Evolutionary conservation across 2,113 vertebrate genomes (phyloP), one percentile per base, ranked within the genome.

Genomic region (Gymnobelideus leadbeateri): DNA sequence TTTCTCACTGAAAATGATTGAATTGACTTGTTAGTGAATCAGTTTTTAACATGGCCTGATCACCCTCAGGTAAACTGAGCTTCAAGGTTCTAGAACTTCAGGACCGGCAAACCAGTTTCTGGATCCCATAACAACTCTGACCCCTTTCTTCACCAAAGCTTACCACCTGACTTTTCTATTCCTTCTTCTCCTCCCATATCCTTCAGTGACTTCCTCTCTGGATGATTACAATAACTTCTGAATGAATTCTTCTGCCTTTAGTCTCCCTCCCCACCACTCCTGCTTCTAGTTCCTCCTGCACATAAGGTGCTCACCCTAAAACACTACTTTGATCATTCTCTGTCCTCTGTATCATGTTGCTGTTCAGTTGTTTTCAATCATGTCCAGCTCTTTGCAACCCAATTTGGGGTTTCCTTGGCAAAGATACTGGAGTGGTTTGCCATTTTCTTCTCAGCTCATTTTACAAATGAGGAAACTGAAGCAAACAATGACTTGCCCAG

Each of bases 81-180:
- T 37, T 37, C 57, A 37, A 14, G 57, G 57, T 37, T 11, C 57
- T 68, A 90, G 90, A 19, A 52, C 23, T 50, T 9, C 46, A 93
- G 50, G 26, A 0, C 0, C 37, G 54, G 23, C 1, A 49, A 43
- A 91, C 24, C 91, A 68, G 31, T 95, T 94, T 90, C n/a, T 57
- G 47, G 94, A 97, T 53, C 43, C 24, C 92, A 94, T 84, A 95
- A n/a, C 50, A 92, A 68, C 1, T 25, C 25, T 53, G 54, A 94
- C 37, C 16, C 0, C 68, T 28, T 55, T 96, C 53, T 21, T 19
- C 54, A 0, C 51, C 55, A 49, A 47, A 57, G 6, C 10, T 57
- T 28, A 57, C 28, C 9, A 26, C 26, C 55, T 3, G 0, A 84
- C 2, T 2, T 52, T 37, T 50, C 28, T 91, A 8, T 26, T 28